Conservation (phyloP, 2,113 vertebrate genomes). For the Taurulus bubalis region DNA sequence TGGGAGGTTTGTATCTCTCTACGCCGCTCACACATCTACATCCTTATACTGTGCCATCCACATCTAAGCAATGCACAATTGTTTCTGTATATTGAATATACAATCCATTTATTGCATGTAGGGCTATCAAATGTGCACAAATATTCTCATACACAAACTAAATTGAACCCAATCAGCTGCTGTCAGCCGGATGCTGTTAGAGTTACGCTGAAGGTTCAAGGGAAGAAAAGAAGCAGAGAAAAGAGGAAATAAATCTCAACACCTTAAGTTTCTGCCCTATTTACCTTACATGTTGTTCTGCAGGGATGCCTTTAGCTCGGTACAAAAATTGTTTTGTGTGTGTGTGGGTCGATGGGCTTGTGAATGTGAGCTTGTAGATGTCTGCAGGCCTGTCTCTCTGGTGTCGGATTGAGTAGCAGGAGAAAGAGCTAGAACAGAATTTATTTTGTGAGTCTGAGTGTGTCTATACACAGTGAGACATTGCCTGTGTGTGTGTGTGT, state of each 20-base stretch:
- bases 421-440: conserved; percentile 16
- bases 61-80: background rate
- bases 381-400: conserved; percentile 30
- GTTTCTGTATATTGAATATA: conserved; percentile 5
- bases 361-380: conserved; percentile 31
- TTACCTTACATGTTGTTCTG: conserved; percentile 62
- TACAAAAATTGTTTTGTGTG: conserved; percentile 43
- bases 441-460: conserved; percentile 33
- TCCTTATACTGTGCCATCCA: background rate
- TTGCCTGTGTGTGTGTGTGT: conserved; percentile 7
- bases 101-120: background rate
- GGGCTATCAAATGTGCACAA: background rate
- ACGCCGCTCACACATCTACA: background rate
- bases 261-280: conserved; percentile 68
- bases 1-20: background rate
- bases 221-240: conserved; percentile 8
- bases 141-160: conserved; percentile 6
- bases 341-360: conserved; percentile 21
- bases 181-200: conserved; percentile 72
- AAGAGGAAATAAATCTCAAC: conserved; percentile 60
- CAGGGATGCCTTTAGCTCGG: conserved; percentile 64
- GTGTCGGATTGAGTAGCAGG: conserved; percentile 9
- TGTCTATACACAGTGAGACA: conserved; percentile 35
- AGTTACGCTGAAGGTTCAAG: conserved; percentile 39
- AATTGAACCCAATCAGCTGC: conserved; percentile 20